Conservation (phyloP, 2,888 invertebrate species). For the Sturmia bella region DNA sequence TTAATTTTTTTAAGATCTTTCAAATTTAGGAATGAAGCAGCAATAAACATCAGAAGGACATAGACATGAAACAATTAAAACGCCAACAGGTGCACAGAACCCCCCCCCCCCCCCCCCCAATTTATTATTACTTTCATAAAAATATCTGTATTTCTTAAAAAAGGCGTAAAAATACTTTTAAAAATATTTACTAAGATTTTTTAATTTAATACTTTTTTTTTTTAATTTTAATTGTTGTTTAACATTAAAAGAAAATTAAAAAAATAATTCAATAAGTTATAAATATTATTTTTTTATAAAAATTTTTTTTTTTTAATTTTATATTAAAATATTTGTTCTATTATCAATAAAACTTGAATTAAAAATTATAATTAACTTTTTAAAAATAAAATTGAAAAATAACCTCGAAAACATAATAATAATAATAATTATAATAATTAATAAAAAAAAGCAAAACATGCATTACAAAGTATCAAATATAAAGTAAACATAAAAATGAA, state of each 20-base stretch:
- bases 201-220: slow-evolving; percentile 46
- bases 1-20: no score
- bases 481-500: slow-evolving; percentile 41
- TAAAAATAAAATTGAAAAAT: slow-evolving; percentile 29
- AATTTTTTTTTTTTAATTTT: slow-evolving; percentile 62
- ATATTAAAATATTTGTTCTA: slow-evolving; percentile 54
- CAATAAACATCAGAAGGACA: no score
- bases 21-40: no score
- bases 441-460: slow-evolving; percentile 40
- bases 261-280: slow-evolving; percentile 37
- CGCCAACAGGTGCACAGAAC: no score
- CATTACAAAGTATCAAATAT: slow-evolving; percentile 56
- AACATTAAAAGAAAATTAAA: slow-evolving; percentile 62
- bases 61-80: no score
- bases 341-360: slow-evolving; percentile 41
- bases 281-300: slow-evolving; percentile 75
- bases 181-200: slow-evolving; percentile 27
- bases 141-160: slow-evolving; percentile 3
- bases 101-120: no score
- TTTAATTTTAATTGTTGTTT: slow-evolving; percentile 68
- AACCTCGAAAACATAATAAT: slow-evolving; percentile 51
- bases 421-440: slow-evolving; percentile 3
- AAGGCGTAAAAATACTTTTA: neutral
- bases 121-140: neutral
- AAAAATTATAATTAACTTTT: slow-evolving; percentile 26